These are phyloP conservation scores for Ptycholaimellus sp. DNA, from an alignment of 2,888 invertebrate genomes.

Conservation along the genomic window DNA sequence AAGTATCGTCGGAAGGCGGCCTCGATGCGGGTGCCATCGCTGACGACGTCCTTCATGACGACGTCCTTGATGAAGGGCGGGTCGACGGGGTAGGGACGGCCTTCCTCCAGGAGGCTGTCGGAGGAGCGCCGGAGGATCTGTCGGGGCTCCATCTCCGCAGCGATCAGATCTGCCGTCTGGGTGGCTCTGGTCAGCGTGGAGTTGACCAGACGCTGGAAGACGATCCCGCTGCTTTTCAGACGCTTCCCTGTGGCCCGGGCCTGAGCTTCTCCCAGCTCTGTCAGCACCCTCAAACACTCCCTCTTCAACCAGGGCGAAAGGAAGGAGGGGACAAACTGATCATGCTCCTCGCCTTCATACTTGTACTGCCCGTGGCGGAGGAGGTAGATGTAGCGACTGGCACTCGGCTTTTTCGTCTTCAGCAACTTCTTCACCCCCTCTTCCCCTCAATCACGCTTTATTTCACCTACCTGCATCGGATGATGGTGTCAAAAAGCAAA, in stretches of 20 bases:
- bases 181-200: slow-evolving; percentile 56
- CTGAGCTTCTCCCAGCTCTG: slow-evolving; percentile 47
- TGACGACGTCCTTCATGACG: slow-evolving; percentile 66
- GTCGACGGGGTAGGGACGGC: slow-evolving; percentile 71
- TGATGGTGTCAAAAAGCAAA: too few relatives aligned
- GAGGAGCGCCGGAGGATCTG: too few relatives aligned
- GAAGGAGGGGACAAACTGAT: slow-evolving; percentile 47
- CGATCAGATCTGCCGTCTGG: not conserved
- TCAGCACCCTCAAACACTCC: too few relatives aligned
- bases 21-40: slow-evolving; percentile 77
- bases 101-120: slow-evolving; percentile 70
- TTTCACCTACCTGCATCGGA: too few relatives aligned
- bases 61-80: too few relatives aligned
- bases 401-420: slow-evolving; percentile 13
- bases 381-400: slow-evolving; percentile 51
- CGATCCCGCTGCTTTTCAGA: slow-evolving; percentile 46
- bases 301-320: too few relatives aligned
- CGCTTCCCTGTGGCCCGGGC: slow-evolving; percentile 54
- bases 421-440: not conserved
- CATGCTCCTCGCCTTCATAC: slow-evolving; percentile 40
- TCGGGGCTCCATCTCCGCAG: too few relatives aligned
- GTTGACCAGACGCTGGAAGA: slow-evolving; percentile 50
- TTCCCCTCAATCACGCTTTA: too few relatives aligned
- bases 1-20: slow-evolving; percentile 75
- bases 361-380: slow-evolving; percentile 82